These are phyloP conservation scores for Sebastes variabilis DNA, from an alignment of 2,797 vertebrate genomes.

Conservation along the genomic window DNA sequence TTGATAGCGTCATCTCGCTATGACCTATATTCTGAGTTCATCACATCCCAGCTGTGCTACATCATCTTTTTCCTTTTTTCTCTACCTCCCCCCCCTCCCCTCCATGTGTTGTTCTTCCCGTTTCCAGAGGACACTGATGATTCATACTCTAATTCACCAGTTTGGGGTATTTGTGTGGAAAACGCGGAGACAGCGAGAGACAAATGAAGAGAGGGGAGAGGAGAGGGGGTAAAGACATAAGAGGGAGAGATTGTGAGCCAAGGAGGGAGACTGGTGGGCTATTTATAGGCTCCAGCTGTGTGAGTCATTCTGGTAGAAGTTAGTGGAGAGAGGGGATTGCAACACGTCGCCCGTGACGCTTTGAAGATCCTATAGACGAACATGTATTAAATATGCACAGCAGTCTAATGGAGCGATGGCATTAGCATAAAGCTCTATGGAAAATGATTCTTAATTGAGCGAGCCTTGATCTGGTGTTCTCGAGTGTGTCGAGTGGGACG, in stretches of 20 bases:
- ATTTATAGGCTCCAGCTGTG: conserved; percentile 80
- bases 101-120: conserved; percentile 5
- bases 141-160: conserved; percentile 65
- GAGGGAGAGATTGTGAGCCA: conserved; percentile 57
- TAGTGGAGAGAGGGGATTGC: conserved; percentile 4
- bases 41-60: conserved; percentile 64
- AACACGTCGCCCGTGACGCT: conserved; percentile 28
- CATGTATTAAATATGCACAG: conserved; percentile 49
- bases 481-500: conserved; percentile 32
- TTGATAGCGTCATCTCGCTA: conserved; percentile 66
- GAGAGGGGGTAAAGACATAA: conserved; percentile 51
- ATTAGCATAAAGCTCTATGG: conserved; percentile 63
- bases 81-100: too few relatives aligned
- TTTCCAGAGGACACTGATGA: conserved; percentile 56
- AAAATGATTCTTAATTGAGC: conserved; percentile 66
- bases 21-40: conserved; percentile 71
- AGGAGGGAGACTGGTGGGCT: conserved; percentile 65
- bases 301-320: conserved; percentile 71
- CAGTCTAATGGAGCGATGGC: conserved; percentile 36
- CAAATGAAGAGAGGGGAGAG: conserved; percentile 33
- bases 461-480: conserved; percentile 58
- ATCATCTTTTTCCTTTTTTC: conserved; percentile 45
- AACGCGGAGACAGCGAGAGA: conserved; percentile 34
- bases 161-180: conserved; percentile 56
- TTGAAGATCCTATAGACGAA: conserved; percentile 48